These are phyloP conservation scores for Sanderia malayensis DNA, from an alignment of 30 jellyfish, hydroid and myxozoan species.

Conservation along the genomic window DNA sequence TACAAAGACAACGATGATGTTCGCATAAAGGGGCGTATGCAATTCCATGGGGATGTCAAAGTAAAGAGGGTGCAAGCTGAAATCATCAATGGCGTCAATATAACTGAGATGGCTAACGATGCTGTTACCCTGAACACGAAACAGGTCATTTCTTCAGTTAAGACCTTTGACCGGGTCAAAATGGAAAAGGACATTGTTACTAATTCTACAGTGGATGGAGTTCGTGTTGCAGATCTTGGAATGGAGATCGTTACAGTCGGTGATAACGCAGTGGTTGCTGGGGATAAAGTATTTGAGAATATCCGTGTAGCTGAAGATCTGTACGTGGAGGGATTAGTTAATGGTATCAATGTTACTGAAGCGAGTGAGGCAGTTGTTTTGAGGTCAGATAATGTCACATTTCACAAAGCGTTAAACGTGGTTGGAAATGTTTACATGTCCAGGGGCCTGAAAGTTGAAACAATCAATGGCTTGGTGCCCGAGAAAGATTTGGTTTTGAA, in stretches of 20 bases:
- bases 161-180: constrained; percentile 30
- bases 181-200: constrained; percentile 24
- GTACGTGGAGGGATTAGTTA: constrained; percentile 17
- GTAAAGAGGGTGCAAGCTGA: background rate
- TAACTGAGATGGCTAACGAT: constrained; percentile 41
- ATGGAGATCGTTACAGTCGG: background rate
- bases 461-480: constrained; percentile 26
- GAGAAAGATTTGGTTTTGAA: constrained; percentile 42
- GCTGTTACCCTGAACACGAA: constrained; percentile 45
- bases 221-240: constrained; percentile 17
- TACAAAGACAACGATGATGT: background rate
- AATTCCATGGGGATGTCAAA: background rate
- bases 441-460: constrained; percentile 2
- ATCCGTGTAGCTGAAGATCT: background rate
- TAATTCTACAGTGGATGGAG: constrained; percentile 46
- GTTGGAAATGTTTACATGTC: constrained; percentile 2
- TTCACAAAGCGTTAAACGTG: constrained; percentile 1
- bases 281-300: constrained; percentile 1
- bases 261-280: constrained; percentile 15
- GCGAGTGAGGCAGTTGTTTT: constrained; percentile 4
- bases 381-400: constrained; percentile 2
- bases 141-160: constrained; percentile 36
- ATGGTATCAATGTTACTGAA: constrained; percentile 4
- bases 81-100: constrained; percentile 46
- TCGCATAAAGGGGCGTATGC: background rate